A percentile compares a stretch with the other conserved stretches of the same genome.
These are phyloP conservation scores for Mormyrus iriodes DNA, from an alignment of 2,113 vertebrate species.

Conservation along the genomic window DNA sequence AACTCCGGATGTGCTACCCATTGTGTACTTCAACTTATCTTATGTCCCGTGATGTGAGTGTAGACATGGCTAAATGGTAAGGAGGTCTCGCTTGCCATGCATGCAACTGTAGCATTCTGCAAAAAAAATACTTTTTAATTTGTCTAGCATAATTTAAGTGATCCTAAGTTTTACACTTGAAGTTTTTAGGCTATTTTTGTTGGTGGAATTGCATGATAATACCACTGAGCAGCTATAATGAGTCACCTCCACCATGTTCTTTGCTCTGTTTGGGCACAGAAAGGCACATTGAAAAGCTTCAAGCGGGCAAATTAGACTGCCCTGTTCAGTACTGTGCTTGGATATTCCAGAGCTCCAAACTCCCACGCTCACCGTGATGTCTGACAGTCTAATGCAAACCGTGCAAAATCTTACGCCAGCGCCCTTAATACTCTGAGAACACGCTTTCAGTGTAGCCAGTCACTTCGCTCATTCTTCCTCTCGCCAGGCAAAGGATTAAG, in stretches of 20 bases:
- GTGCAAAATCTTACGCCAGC: not conserved
- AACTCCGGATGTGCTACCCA: not conserved
- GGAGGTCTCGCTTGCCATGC: not conserved
- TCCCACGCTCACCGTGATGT: not conserved
- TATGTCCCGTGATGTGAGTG: not conserved
- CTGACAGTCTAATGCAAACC: not conserved
- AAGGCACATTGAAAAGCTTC: not conserved
- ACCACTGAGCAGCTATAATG: not conserved
- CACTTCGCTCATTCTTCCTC: not conserved
- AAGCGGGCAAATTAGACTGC: not conserved
- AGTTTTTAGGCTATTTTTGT: not conserved
- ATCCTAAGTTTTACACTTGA: not conserved
- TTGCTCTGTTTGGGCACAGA: not conserved
- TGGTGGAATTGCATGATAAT: not conserved
- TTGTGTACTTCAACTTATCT: not conserved
- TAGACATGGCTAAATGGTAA: not conserved
- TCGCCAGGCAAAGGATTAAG: not conserved
- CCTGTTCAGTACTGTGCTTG: not conserved
- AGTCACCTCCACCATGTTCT: not conserved
- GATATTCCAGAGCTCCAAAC: not conserved
- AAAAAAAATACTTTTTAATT: not conserved
- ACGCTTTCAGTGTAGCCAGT: not conserved
- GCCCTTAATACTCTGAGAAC: not conserved
- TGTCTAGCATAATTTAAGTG: not conserved
- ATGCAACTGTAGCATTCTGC: not conserved